Evolutionary conservation across 2,888 invertebrate species (phyloP).

Genomic region (Melanchra persicariae): DNA sequence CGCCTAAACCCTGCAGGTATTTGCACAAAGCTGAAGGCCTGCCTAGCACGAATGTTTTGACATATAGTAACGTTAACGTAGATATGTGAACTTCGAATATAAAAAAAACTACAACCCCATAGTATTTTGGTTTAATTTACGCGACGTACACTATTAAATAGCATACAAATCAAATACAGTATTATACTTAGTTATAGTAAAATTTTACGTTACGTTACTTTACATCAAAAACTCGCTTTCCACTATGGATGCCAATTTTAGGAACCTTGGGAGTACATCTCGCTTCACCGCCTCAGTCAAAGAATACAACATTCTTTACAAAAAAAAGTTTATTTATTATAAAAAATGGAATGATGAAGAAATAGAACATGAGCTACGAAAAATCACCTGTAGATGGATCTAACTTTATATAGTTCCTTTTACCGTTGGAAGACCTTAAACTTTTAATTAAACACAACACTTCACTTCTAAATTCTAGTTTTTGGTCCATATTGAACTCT

Average conservation of each 20-base stretch:
- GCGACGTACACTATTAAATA: too few relatives aligned
- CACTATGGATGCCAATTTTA: neutral
- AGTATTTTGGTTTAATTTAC: too few relatives aligned
- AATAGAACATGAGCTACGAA: constrained; percentile 47
- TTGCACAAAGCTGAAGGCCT: too few relatives aligned
- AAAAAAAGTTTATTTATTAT: constrained; percentile 54
- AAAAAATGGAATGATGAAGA: constrained; percentile 58
- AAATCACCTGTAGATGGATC: constrained; percentile 66
- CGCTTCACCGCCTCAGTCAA: neutral
- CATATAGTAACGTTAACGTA: too few relatives aligned
- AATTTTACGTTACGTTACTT: too few relatives aligned
- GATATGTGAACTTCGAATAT: too few relatives aligned
- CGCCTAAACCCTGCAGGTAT: too few relatives aligned
- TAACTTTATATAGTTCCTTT: constrained; percentile 64
- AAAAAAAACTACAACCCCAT: too few relatives aligned
- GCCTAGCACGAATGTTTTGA: too few relatives aligned
- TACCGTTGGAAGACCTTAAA: constrained; percentile 71
- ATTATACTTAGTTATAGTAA: too few relatives aligned
- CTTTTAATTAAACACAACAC: constrained; percentile 78
- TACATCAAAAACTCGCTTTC: neutral
- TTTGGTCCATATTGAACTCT: constrained; percentile 82
- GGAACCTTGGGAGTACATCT: neutral
- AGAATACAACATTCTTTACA: constrained; percentile 23
- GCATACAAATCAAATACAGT: too few relatives aligned
- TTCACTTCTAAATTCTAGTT: constrained; percentile 82